Percentiles rank a stretch among this genome's conserved stretches.
Evolutionary conservation across 2,113 vertebrate species (phyloP).

Genomic region (Silurus meridionalis): DNA sequence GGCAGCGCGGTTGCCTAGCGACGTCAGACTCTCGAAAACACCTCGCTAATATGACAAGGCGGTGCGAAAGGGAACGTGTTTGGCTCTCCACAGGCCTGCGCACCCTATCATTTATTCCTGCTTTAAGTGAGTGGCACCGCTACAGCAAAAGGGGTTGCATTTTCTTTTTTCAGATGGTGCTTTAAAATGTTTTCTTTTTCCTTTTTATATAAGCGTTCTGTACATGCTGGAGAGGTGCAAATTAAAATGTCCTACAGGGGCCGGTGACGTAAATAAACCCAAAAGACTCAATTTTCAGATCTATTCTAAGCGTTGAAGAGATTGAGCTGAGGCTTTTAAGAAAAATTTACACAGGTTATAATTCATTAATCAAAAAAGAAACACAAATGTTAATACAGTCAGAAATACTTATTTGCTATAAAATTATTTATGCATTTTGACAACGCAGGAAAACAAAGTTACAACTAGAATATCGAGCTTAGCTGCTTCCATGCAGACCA

Average conservation of each 20-base stretch:
- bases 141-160: not conserved
- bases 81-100: constrained; percentile 31
- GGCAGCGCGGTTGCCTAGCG: constrained; percentile 50
- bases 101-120: constrained; percentile 49
- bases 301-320: not conserved
- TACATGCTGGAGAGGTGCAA: not conserved
- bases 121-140: constrained; percentile 33
- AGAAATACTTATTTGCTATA: not conserved
- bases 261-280: not conserved
- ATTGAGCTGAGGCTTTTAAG: not conserved
- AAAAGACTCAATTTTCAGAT: not conserved
- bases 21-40: constrained; percentile 51
- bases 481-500: no score
- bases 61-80: constrained; percentile 31
- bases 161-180: not conserved
- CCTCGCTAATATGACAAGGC: constrained; percentile 41
- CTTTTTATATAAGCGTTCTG: constrained; percentile 16
- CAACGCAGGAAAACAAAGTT: no score
- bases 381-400: not conserved
- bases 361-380: not conserved
- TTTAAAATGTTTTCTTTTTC: not conserved
- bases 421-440: not conserved
- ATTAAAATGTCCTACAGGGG: not conserved
- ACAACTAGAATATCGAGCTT: no score
- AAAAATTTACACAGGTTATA: not conserved